Conservation (phyloP, 2,113 vertebrate species). For the Delphinapterus leucas region DNA sequence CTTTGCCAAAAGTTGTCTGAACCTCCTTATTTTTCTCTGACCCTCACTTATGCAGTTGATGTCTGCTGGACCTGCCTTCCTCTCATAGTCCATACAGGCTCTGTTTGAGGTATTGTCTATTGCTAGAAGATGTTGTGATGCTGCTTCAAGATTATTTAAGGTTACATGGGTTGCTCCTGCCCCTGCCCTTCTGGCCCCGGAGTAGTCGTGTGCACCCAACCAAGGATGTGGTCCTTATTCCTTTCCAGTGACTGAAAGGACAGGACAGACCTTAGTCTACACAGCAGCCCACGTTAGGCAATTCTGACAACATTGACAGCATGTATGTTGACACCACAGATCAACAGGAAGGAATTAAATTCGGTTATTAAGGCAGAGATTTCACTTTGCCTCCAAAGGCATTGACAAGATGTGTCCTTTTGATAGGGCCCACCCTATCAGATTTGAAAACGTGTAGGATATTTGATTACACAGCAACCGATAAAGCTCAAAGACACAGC, state of each 20-base stretch:
- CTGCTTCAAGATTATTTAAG: background rate
- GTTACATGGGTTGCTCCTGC: background rate
- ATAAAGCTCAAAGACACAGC: background rate
- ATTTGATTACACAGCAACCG: background rate
- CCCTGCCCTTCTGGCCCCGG: background rate
- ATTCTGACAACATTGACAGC: background rate
- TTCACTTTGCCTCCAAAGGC: background rate
- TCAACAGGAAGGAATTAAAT: constrained; percentile 30
- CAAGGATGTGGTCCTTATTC: background rate
- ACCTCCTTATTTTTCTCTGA: background rate
- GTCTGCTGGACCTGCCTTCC: background rate
- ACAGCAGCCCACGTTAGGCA: background rate
- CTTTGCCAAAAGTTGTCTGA: background rate
- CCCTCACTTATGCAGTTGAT: background rate
- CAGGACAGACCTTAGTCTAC: background rate
- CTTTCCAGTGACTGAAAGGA: background rate
- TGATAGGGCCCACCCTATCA: background rate
- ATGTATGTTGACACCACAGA: background rate
- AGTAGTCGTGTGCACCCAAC: background rate
- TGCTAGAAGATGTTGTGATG: background rate
- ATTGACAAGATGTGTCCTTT: constrained; percentile 12
- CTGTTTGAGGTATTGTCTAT: background rate
- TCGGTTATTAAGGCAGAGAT: background rate
- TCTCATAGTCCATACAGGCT: background rate
- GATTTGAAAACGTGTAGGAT: background rate